phyloP scores from a whole-genome alignment of 2,113 vertebrate genomes.

The Gallinago undulata region DNA sequence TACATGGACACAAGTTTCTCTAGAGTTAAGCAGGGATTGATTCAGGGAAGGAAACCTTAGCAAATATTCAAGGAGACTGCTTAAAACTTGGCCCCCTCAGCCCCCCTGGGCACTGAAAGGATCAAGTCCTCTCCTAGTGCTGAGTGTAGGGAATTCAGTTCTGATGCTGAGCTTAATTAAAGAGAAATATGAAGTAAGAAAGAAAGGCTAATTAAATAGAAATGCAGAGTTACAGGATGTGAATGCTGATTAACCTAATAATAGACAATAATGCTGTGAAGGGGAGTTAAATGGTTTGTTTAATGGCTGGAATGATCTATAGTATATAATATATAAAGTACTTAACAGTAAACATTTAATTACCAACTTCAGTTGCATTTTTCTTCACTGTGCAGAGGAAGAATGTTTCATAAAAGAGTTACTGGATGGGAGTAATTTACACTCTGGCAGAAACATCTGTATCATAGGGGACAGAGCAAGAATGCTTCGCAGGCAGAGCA shows the following conservation, averaged over 20 bases:
- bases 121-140: conserved; percentile 4
- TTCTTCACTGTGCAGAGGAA: conserved; percentile 16
- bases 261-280: conserved; percentile 59
- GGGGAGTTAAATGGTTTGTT: conserved; percentile 61
- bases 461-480: background rate
- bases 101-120: background rate
- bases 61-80: background rate
- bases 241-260: conserved; percentile 71
- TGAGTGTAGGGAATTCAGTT: conserved; percentile 37
- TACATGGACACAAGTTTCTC: background rate
- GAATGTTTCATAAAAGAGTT: conserved; percentile 41
- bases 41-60: background rate
- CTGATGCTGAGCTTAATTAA: conserved; percentile 58
- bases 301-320: conserved; percentile 60
- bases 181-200: conserved; percentile 66
- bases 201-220: conserved; percentile 57
- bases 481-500: background rate
- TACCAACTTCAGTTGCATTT: conserved; percentile 51
- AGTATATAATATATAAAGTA: conserved; percentile 53
- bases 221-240: conserved; percentile 52
- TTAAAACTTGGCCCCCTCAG: background rate
- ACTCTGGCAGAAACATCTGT: conserved; percentile 3
- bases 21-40: background rate
- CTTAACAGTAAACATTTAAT: conserved; percentile 72
- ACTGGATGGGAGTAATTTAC: conserved; percentile 50